Conservation (phyloP, 2,797 vertebrate species). For the Manis pentadactyla region DNA sequence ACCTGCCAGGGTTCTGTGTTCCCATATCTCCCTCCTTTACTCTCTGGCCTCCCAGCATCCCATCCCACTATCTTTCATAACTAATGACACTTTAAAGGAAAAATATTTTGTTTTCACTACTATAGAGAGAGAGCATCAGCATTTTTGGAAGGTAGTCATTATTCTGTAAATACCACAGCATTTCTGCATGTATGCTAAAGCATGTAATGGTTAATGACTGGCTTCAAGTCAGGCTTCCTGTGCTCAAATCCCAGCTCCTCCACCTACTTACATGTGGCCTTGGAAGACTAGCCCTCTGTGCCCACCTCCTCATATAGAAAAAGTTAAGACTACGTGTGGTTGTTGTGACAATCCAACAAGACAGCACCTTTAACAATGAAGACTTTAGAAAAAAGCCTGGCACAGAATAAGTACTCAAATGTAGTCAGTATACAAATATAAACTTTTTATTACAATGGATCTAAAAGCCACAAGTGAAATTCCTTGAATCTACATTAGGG, state of each 20-base stretch:
- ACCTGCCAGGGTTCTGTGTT: neutral
- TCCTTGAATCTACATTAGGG: neutral
- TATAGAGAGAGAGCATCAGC: neutral
- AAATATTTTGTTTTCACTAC: neutral
- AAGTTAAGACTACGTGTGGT: neutral
- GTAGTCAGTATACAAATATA: neutral
- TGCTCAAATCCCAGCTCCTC: neutral
- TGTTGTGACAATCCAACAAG: neutral
- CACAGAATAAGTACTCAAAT: neutral
- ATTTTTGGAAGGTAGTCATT: neutral
- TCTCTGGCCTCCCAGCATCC: neutral
- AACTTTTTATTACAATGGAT: neutral
- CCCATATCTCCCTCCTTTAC: neutral
- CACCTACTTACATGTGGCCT: neutral
- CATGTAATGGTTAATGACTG: neutral
- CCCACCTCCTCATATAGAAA: neutral
- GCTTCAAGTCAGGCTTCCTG: neutral
- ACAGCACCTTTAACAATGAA: neutral
- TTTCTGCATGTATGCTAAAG: neutral
- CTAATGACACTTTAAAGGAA: constrained; percentile 1
- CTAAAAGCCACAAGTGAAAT: constrained; percentile 23
- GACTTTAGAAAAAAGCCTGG: constrained; percentile 5
- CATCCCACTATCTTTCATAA: neutral
- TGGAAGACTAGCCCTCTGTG: neutral
- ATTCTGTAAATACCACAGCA: neutral